phyloP scores from a whole-genome alignment of 2,888 invertebrate species.

The Orchesellides sinensis region DNA sequence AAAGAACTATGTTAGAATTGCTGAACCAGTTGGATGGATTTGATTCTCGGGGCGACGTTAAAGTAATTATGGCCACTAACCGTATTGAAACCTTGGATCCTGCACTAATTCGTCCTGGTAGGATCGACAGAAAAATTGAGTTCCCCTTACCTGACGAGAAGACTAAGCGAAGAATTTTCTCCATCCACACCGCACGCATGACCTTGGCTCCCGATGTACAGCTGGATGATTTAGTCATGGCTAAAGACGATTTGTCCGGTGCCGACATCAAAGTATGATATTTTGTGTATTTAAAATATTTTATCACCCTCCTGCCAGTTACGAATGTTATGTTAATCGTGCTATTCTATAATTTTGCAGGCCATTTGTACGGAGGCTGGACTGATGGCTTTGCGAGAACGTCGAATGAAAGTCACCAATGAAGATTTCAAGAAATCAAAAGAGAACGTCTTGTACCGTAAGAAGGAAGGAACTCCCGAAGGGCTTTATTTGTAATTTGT shows the following conservation, averaged over 20 bases:
- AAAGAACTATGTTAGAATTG: conserved; percentile 99
- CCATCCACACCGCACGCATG: conserved; percentile 99
- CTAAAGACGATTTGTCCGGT: conserved; percentile 99
- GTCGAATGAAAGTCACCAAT: conserved; percentile 99
- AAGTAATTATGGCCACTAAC: conserved; percentile 98
- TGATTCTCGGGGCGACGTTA: conserved; percentile 97
- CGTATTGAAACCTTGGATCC: conserved; percentile 99
- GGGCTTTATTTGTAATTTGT: conserved; percentile 93
- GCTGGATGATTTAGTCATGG: conserved; percentile 97
- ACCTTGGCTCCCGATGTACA: conserved; percentile 98
- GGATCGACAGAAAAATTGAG: conserved; percentile 99
- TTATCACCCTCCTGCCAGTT: no score
- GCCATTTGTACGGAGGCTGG: conserved; percentile 99
- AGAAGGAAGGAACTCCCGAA: conserved; percentile 99
- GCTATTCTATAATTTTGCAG: conserved; percentile 79
- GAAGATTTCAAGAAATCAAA: conserved; percentile 99
- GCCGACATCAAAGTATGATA: conserved; percentile 90
- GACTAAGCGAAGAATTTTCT: conserved; percentile 97
- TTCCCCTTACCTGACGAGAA: conserved; percentile 99
- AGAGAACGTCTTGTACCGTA: conserved; percentile 98
- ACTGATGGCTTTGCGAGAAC: conserved; percentile 96
- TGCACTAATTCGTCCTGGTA: conserved; percentile 97
- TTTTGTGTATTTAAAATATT: no score
- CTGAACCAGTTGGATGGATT: conserved; percentile 99
- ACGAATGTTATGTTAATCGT: no score